Conservation (phyloP, 2,888 invertebrate genomes). For the Eugnorisma glareosa region DNA sequence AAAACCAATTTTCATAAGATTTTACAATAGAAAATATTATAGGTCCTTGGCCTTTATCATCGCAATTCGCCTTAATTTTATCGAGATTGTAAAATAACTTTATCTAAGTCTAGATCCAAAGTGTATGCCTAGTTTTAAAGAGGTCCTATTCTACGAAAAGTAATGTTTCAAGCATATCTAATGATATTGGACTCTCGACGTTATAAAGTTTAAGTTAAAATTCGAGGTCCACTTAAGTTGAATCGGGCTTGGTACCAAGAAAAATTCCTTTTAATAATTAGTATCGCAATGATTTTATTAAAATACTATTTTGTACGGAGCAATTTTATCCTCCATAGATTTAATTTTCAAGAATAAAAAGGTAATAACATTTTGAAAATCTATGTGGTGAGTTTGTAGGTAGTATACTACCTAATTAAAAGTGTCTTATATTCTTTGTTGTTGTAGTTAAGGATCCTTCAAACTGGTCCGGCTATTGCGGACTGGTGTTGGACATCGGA, state of each 20-base stretch:
- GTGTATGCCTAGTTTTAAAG: slow-evolving; percentile 7
- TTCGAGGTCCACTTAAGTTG: neutral
- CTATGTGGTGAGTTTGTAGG: no score
- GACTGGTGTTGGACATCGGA: neutral
- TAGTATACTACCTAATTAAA: no score
- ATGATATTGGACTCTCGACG: neutral
- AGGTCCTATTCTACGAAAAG: neutral
- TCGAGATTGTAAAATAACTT: slow-evolving; percentile 38
- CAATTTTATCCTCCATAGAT: neutral
- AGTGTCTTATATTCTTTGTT: no score
- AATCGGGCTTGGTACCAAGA: neutral
- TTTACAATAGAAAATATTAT: neutral
- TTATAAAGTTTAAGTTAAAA: slow-evolving; percentile 6
- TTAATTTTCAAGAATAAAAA: neutral
- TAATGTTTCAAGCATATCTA: slow-evolving; percentile 33
- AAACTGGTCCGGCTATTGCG: neutral
- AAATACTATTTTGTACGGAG: neutral
- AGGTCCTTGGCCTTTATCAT: slow-evolving; percentile 3
- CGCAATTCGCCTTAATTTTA: slow-evolving; percentile 5
- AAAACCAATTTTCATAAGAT: neutral
- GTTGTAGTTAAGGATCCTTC: neutral
- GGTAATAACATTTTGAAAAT: neutral
- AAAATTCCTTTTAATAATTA: neutral
- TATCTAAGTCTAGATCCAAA: neutral
- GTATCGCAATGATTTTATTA: neutral